Evolutionary conservation across 2,888 invertebrate genomes (phyloP), one percentile per base, ranked within the genome.

Genomic region (Arge pagana): DNA sequence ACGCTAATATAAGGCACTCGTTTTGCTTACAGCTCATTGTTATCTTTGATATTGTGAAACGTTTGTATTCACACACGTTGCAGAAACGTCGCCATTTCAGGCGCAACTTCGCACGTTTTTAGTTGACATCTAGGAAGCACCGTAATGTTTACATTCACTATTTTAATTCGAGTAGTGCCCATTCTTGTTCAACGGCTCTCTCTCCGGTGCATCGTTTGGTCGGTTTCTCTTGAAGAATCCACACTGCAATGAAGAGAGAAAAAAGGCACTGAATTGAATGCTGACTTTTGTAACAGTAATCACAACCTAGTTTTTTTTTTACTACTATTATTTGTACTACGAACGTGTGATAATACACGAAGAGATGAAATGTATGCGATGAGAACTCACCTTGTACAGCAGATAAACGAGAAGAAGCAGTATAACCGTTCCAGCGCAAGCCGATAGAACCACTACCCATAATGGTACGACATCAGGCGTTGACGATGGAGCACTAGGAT

Each of bases 211-310:
- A 72, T 88, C 86, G n/a, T 71, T 71, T 40, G 93, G 93, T 19
- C 94, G 85, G 78, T 92, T 91, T 70, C 94, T 85, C 74, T 93
- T 92, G 82, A 95, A 95, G 85, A 95, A 95, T 55, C 94, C 94
- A 75, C 90, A 89, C 93, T 94, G 79, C 23, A 81, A 80, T 37
- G n/a, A 42, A 36, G 8, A 36, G 35, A 31, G 56, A 13, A 52
- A 43, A 11, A 37, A 26, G 7, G 13, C 4, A 33, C 13, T 6
- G 11, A 6, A 33, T 2, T 4, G 13, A 7, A 33, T 26, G 28
- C n/a, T 26, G 8, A 2, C n/a, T 8, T 3, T 10, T 26, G 28
- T n/a, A 26, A 26, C 28, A 3, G 28, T n/a, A 26, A 26, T 26
- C n/a, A 10, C n/a, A 26, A 8, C 3, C 28, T 26, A 26, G 4